phyloP scores from a whole-genome alignment of 2,113 vertebrate species.

The Apus apus region DNA sequence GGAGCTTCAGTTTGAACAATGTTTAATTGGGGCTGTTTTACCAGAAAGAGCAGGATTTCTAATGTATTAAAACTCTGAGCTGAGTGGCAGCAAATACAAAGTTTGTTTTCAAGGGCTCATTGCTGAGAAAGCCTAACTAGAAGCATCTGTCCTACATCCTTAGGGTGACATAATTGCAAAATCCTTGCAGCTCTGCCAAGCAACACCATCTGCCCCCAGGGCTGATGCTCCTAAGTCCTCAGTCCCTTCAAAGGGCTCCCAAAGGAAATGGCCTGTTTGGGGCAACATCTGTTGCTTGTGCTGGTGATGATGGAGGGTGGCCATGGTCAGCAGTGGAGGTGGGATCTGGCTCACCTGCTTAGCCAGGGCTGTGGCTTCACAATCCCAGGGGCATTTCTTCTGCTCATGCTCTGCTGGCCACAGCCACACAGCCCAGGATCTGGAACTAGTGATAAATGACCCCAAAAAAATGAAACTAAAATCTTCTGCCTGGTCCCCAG shows the following conservation, averaged over 20 bases:
- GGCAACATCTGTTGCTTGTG: neutral
- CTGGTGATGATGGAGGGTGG: neutral
- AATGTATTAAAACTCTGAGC: neutral
- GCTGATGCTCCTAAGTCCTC: neutral
- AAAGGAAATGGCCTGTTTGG: neutral
- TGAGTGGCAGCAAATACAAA: neutral
- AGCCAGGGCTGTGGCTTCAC: neutral
- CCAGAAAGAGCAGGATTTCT: neutral
- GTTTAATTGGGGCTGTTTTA: neutral
- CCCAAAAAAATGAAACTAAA: neutral
- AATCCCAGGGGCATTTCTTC: neutral
- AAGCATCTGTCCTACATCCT: neutral
- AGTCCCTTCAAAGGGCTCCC: neutral
- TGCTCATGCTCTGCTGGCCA: neutral
- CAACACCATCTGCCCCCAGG: rapidly evolving
- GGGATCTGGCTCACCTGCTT: neutral
- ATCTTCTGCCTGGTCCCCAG: rapidly evolving
- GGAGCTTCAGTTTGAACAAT: neutral
- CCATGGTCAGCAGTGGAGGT: rapidly evolving
- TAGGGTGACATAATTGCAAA: rapidly evolving
- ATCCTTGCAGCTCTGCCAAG: neutral
- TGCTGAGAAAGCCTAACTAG: neutral
- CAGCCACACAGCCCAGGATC: neutral
- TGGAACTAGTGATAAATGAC: neutral
- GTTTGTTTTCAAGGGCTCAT: neutral